Evolutionary conservation across 1,140 invertebrate species (phyloP).

Genomic region (Sinella curviseta): DNA sequence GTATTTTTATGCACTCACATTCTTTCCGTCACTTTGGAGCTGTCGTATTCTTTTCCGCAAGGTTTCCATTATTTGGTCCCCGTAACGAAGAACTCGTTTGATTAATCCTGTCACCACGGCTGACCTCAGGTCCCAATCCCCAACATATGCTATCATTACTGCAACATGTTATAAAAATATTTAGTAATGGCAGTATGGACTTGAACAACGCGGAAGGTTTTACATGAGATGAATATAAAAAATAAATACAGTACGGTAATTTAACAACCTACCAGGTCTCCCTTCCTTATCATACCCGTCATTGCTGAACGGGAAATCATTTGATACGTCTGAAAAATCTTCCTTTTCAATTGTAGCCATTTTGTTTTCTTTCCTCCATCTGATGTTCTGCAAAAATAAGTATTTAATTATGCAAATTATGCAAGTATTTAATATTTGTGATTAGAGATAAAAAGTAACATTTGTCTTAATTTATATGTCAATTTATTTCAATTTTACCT

Average conservation of each 20-base stretch:
- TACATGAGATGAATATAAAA: background rate
- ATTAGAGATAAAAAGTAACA: background rate
- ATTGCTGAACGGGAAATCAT: background rate
- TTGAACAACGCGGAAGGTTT: too few relatives aligned
- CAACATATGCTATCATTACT: background rate
- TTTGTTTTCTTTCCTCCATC: conserved; percentile 15
- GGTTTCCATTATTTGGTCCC: background rate
- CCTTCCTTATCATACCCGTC: background rate
- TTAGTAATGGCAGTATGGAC: too few relatives aligned
- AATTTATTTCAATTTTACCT: background rate
- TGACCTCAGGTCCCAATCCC: background rate
- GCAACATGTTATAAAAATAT: too few relatives aligned
- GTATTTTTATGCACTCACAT: background rate
- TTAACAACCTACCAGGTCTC: background rate
- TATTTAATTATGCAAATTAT: background rate
- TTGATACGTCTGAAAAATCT: conserved; percentile 1
- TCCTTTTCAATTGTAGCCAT: conserved; percentile 3
- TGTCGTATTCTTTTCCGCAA: background rate
- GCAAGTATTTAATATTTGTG: background rate
- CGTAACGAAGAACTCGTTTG: background rate
- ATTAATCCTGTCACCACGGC: background rate
- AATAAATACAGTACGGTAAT: background rate
- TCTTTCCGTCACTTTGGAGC: background rate
- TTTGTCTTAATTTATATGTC: background rate
- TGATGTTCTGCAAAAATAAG: background rate